phyloP scores from a whole-genome alignment of 2,113 vertebrate genomes.

The Oryzias curvinotus region DNA sequence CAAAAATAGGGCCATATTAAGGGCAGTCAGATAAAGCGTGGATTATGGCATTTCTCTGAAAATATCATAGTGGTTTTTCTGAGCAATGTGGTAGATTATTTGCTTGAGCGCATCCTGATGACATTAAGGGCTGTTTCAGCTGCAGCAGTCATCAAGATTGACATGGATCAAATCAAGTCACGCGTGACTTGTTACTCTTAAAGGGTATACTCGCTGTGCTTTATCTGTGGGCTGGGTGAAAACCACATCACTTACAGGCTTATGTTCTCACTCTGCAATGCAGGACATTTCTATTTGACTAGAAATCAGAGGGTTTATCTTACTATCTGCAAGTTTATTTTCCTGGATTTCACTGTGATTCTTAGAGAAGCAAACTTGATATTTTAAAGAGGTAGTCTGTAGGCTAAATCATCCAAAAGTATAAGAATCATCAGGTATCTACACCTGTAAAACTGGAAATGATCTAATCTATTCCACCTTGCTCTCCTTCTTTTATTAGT shows the following conservation, averaged over 20 bases:
- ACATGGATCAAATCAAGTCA: slow-evolving; percentile 31
- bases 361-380: background rate
- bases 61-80: slow-evolving; percentile 49
- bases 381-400: slow-evolving; percentile 5
- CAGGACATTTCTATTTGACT: slow-evolving; percentile 17
- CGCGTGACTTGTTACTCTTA: slow-evolving; percentile 28
- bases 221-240: slow-evolving; percentile 8
- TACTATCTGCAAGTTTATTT: background rate
- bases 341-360: slow-evolving; percentile 18
- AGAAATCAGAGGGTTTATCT: slow-evolving; percentile 11
- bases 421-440: background rate
- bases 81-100: slow-evolving; percentile 50
- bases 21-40: slow-evolving; percentile 52
- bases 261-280: slow-evolving; percentile 11
- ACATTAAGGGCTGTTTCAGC: slow-evolving; percentile 41
- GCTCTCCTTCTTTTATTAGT: slow-evolving; percentile 15
- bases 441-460: slow-evolving; percentile 9
- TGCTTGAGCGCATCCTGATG: slow-evolving; percentile 35
- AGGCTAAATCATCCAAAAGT: background rate
- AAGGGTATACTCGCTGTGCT: slow-evolving; percentile 11
- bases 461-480: slow-evolving; percentile 20
- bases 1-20: slow-evolving; percentile 33
- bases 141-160: slow-evolving; percentile 32
- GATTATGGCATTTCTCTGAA: slow-evolving; percentile 63
- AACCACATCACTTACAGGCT: slow-evolving; percentile 17